Conservation (phyloP, 1,140 invertebrate genomes). For the Zaprionus tsacasi region DNA sequence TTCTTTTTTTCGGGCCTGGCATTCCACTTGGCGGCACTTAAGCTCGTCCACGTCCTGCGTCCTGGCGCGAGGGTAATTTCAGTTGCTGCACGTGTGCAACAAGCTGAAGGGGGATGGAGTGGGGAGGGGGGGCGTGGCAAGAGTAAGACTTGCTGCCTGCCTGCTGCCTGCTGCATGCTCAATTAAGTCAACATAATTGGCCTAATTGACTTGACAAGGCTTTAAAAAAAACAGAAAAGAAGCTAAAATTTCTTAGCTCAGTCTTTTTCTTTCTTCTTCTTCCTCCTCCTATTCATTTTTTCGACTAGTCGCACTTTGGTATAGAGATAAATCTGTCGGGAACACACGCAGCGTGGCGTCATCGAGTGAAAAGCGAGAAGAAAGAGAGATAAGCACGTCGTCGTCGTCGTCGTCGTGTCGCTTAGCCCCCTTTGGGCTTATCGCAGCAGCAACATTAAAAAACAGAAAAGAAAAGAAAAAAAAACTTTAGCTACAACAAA, state of each 20-base stretch:
- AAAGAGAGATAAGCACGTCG: slow-evolving; percentile 64
- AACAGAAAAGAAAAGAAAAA: slow-evolving; percentile 47
- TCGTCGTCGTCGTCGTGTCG: slow-evolving; percentile 37
- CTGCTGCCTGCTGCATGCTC: slow-evolving; percentile 59
- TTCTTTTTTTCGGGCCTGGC: slow-evolving; percentile 47
- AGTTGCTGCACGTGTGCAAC: slow-evolving; percentile 59
- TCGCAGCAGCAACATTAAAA: slow-evolving; percentile 55
- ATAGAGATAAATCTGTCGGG: slow-evolving; percentile 14
- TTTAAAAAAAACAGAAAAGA: slow-evolving; percentile 14
- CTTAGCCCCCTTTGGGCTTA: slow-evolving; percentile 60
- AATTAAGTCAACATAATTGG: slow-evolving; percentile 78
- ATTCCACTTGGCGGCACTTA: slow-evolving; percentile 75
- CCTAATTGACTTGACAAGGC: slow-evolving; percentile 73
- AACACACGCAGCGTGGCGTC: slow-evolving; percentile 55
- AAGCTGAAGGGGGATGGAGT: not conserved
- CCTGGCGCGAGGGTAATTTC: slow-evolving; percentile 48
- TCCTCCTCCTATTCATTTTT: slow-evolving; percentile 1
- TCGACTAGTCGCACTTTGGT: slow-evolving; percentile 5
- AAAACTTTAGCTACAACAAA: slow-evolving; percentile 61
- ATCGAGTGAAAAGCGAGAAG: slow-evolving; percentile 54
- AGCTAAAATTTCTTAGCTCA: slow-evolving; percentile 25
- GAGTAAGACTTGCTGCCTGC: slow-evolving; percentile 48
- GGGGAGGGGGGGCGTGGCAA: not conserved
- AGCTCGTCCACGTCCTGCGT: slow-evolving; percentile 37
- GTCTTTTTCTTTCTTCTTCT: not conserved